phyloP scores from a whole-genome alignment of 2,888 invertebrate genomes.

The Microctonus aethiopoides region DNA sequence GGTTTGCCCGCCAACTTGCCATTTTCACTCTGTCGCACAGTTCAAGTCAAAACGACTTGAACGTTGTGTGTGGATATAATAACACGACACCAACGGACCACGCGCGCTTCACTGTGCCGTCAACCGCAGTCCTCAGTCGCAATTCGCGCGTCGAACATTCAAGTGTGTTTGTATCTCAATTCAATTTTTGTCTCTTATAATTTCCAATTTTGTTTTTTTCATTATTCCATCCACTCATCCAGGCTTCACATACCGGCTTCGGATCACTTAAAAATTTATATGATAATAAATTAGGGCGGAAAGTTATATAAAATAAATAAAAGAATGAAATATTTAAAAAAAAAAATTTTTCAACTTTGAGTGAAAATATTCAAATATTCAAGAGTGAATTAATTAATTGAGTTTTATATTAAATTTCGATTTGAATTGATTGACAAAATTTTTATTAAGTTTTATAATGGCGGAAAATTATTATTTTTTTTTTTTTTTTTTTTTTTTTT shows the following conservation, averaged over 20 bases:
- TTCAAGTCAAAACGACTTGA: slow-evolving; percentile 9
- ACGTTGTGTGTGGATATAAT: neutral
- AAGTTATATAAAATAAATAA: neutral
- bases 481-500: neutral
- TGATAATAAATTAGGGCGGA: neutral
- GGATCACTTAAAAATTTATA: too few relatives aligned
- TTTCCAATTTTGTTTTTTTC: neutral
- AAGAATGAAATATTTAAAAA: neutral
- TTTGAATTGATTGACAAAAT: too few relatives aligned
- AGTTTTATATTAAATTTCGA: neutral
- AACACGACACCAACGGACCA: neutral
- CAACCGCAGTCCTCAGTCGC: slow-evolving; percentile 22
- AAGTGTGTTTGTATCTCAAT: neutral
- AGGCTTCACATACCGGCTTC: neutral
- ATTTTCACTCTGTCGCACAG: neutral
- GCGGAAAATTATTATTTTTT: too few relatives aligned
- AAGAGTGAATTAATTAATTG: neutral
- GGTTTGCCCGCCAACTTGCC: neutral
- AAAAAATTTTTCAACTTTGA: neutral
- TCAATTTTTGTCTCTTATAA: neutral
- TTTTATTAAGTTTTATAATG: too few relatives aligned
- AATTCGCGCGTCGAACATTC: slow-evolving; percentile 27
- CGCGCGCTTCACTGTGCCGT: slow-evolving; percentile 13
- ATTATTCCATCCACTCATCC: neutral
- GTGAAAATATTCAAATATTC: neutral